Conservation (phyloP, 1,140 invertebrate genomes). For the Notospermus geniculatus region DNA sequence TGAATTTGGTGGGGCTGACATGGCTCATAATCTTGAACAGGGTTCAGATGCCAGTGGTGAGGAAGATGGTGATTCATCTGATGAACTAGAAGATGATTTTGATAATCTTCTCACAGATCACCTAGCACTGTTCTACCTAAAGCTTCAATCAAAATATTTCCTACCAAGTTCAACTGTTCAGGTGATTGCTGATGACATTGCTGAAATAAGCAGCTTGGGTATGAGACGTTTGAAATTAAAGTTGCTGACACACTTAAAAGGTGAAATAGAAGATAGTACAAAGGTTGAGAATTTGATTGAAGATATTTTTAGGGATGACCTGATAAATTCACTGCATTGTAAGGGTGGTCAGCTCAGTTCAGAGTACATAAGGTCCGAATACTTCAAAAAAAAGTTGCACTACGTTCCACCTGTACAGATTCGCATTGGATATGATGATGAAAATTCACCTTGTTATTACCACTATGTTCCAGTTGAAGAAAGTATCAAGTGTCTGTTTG, state of each 20-base stretch:
- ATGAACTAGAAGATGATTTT: conserved; percentile 3
- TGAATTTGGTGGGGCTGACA: background rate
- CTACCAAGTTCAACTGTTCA: background rate
- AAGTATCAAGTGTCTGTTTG: background rate
- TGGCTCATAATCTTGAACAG: background rate
- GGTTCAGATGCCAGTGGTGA: too few species aligned
- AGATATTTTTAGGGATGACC: background rate
- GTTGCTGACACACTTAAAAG: background rate
- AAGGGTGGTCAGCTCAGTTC: background rate
- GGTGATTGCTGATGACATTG: background rate
- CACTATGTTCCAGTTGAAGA: conserved; percentile 5
- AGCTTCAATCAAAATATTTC: conserved; percentile 3
- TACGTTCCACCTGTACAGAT: background rate
- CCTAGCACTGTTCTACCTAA: background rate
- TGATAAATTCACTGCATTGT: background rate
- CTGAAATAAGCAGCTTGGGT: background rate
- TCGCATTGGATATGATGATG: background rate
- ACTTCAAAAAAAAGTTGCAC: background rate
- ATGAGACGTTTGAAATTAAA: background rate
- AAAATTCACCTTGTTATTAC: background rate
- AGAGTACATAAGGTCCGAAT: background rate
- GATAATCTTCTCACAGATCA: background rate
- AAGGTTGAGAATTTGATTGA: background rate
- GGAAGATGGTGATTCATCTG: background rate
- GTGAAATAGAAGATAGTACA: background rate